These are phyloP conservation scores for Seriola rivoliana DNA, from an alignment of 2,113 vertebrate genomes.

Conservation along the genomic window DNA sequence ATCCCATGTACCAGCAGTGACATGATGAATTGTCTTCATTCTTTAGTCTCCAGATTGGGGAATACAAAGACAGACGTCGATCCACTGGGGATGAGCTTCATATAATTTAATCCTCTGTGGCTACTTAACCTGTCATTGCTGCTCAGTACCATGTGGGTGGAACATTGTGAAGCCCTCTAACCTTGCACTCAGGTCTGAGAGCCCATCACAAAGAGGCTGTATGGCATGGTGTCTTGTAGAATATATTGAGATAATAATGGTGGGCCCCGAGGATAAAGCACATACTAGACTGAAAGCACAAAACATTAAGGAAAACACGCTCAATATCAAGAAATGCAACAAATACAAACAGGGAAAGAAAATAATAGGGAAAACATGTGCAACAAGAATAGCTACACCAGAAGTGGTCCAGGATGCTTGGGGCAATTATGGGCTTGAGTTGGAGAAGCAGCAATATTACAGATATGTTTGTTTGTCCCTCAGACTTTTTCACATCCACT, in stretches of 20 bases:
- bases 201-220: not conserved
- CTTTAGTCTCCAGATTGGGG: constrained; percentile 44
- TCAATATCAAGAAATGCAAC: not conserved
- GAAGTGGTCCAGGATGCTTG: too few species aligned
- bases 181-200: constrained; percentile 30
- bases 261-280: not conserved
- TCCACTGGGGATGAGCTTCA: constrained; percentile 58
- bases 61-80: constrained; percentile 58
- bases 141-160: constrained; percentile 45
- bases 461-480: too few species aligned
- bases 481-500: too few species aligned
- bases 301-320: not conserved
- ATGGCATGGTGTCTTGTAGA: not conserved
- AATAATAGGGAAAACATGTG: too few species aligned
- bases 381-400: too few species aligned
- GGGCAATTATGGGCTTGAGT: too few species aligned
- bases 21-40: constrained; percentile 58
- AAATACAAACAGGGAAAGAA: not conserved
- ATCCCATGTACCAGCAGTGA: constrained; percentile 26
- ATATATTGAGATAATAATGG: not conserved
- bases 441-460: too few species aligned
- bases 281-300: not conserved
- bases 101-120: constrained; percentile 66
- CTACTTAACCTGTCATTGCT: constrained; percentile 68
- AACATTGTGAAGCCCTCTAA: constrained; percentile 43